A percentile compares a stretch with the other conserved stretches of the same genome.
phyloP scores from a whole-genome alignment of 1,140 invertebrate genomes.

The Dendroctonus valens region DNA sequence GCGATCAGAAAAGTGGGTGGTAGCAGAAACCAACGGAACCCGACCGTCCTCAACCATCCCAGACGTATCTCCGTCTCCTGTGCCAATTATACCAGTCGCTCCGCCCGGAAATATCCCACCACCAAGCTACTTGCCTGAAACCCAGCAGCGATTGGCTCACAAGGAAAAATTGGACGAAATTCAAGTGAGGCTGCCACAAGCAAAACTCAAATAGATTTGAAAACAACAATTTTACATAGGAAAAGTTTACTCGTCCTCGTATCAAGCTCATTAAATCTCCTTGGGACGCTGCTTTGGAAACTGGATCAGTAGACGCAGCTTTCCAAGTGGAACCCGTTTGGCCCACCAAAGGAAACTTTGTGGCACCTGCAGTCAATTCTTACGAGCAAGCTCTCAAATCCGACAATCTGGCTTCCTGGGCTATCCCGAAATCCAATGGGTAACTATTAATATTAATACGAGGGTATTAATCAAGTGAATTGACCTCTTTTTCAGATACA shows the following conservation, averaged over 20 bases:
- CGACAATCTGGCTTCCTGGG: slow-evolving; percentile 46
- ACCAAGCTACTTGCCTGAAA: slow-evolving; percentile 51
- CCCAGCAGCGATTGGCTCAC: slow-evolving; percentile 52
- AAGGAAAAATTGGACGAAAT: slow-evolving; percentile 58
- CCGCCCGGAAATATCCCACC: slow-evolving; percentile 47
- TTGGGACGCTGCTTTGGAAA: slow-evolving; percentile 72
- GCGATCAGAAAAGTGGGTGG: slow-evolving; percentile 83
- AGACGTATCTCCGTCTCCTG: slow-evolving; percentile 50
- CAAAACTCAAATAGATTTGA: slow-evolving; percentile 12
- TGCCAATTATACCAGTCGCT: slow-evolving; percentile 49
- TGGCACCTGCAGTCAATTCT: slow-evolving; percentile 46
- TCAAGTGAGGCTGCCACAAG: slow-evolving; percentile 47
- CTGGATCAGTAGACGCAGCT: slow-evolving; percentile 67
- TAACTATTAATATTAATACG: neutral
- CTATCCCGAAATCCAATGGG: slow-evolving; percentile 34
- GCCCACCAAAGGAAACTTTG: slow-evolving; percentile 44
- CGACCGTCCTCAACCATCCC: slow-evolving; percentile 37
- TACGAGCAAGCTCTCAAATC: slow-evolving; percentile 47
- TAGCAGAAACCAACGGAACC: slow-evolving; percentile 66
- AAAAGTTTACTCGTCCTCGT: slow-evolving; percentile 59
- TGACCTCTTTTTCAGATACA: slow-evolving; percentile 7
- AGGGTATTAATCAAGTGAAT: too few relatives aligned
- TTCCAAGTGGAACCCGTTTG: slow-evolving; percentile 56
- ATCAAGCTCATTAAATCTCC: slow-evolving; percentile 66
- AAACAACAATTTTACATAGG: slow-evolving; percentile 46